Evolutionary conservation across 2,888 invertebrate species (phyloP).

Genomic region (Tigriopus californicus): DNA sequence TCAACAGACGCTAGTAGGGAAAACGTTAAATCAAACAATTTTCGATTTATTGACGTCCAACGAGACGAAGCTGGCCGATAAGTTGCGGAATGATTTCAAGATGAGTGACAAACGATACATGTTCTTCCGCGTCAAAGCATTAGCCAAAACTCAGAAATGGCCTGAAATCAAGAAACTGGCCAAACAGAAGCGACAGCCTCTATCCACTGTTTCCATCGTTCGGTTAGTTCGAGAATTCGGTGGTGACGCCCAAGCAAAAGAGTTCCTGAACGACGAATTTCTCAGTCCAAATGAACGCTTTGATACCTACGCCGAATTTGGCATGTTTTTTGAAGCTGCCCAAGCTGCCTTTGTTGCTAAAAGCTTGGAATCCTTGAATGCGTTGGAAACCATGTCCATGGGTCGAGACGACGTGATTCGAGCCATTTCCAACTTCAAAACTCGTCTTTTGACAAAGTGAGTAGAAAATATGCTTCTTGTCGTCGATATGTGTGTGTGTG

Average conservation of each 20-base stretch:
- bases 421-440: not conserved
- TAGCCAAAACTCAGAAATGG: not conserved
- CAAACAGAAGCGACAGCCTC: not conserved
- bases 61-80: conserved; percentile 1
- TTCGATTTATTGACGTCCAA: not conserved
- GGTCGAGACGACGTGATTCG: not conserved
- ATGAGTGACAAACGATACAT: not conserved
- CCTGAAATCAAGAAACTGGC: not conserved
- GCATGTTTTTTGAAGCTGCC: not conserved
- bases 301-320: not conserved
- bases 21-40: not conserved
- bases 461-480: not conserved
- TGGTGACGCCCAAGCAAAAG: not conserved
- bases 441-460: not conserved
- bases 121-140: not conserved
- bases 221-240: not conserved
- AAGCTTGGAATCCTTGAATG: not conserved
- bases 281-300: not conserved
- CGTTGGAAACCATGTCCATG: not conserved
- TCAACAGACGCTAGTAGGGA: not conserved
- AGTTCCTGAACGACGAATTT: not conserved
- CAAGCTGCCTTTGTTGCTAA: not conserved
- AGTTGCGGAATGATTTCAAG: not conserved
- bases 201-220: not conserved
- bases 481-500: not conserved